Conservation (phyloP, 2,113 vertebrate genomes). For the Clarias batrachus region DNA sequence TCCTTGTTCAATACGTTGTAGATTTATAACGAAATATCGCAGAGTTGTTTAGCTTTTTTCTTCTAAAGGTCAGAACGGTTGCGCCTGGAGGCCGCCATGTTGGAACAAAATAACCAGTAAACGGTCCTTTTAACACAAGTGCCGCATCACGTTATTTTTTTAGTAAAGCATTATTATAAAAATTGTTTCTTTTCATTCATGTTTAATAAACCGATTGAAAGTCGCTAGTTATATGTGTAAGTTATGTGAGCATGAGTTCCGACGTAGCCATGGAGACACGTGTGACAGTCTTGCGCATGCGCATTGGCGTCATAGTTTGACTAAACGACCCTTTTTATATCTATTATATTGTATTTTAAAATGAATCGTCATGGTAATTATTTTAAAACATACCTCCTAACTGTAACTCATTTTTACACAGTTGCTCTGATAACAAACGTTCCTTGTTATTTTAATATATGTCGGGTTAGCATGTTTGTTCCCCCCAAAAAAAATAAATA, state of each 20-base stretch:
- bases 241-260: background rate
- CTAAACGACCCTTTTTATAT: background rate
- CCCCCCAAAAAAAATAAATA: background rate
- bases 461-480: background rate
- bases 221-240: background rate
- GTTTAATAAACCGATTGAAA: background rate
- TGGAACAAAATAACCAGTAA: constrained; percentile 47
- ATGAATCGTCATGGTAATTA: no score
- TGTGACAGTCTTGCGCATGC: background rate
- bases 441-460: background rate
- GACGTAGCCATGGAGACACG: constrained; percentile 12
- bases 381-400: background rate
- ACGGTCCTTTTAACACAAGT: background rate
- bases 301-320: background rate
- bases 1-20: background rate
- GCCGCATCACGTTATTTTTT: background rate
- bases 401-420: no score
- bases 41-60: constrained; percentile 44
- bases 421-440: background rate
- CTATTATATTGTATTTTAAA: background rate
- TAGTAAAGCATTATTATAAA: no score
- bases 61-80: constrained; percentile 78
- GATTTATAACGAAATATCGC: background rate
- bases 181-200: no score
- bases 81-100: constrained; percentile 77